These are phyloP conservation scores for Oreortyx pictus DNA, from an alignment of 2,797 vertebrate species.

Conservation along the genomic window DNA sequence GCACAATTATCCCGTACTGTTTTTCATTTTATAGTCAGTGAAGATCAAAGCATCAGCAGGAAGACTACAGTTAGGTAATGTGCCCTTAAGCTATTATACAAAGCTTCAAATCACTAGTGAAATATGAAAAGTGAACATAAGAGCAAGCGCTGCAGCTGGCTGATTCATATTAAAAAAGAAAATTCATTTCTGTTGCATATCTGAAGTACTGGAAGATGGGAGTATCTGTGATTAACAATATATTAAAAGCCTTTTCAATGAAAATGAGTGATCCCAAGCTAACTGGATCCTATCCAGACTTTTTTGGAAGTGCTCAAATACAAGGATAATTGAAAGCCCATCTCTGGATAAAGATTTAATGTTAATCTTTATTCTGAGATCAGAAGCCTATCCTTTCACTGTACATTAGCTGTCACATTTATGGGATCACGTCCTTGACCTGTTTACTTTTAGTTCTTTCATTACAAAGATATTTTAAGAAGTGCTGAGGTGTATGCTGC, in stretches of 20 bases:
- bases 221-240: constrained; percentile 21
- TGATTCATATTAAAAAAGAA: background rate
- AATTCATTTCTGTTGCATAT: constrained; percentile 39
- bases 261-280: constrained; percentile 36
- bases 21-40: background rate
- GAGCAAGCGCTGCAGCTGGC: constrained; percentile 37
- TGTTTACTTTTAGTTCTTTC: background rate
- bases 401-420: background rate
- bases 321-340: constrained; percentile 25
- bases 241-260: constrained; percentile 43
- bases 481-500: background rate
- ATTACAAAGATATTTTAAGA: constrained; percentile 4
- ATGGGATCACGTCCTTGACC: background rate
- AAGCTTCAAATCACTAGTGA: background rate
- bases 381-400: background rate
- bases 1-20: background rate
- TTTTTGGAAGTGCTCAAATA: constrained; percentile 11
- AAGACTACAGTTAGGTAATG: background rate
- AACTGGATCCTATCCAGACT: constrained; percentile 41
- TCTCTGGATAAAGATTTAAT: constrained; percentile 12
- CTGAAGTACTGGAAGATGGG: constrained; percentile 26
- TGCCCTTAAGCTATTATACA: background rate
- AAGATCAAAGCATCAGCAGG: background rate
- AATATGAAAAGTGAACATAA: constrained; percentile 21
- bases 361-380: constrained; percentile 41